Conservation (phyloP, 2,113 vertebrate species). For the Nanorana parkeri region DNA sequence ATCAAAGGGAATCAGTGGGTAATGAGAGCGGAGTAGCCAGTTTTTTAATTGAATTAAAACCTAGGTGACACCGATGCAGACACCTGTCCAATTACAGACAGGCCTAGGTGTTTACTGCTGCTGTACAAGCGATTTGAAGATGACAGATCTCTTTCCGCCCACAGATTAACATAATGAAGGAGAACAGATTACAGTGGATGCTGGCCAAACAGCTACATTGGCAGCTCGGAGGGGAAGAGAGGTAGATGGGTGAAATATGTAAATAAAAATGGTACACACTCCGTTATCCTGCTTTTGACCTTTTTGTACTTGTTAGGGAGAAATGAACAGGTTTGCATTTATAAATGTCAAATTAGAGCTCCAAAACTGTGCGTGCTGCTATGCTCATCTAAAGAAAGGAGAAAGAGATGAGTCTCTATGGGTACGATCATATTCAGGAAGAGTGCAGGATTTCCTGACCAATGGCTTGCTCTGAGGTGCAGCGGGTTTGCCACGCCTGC, state of each 20-base stretch:
- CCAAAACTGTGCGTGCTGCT: not conserved
- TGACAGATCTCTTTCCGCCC: conserved; percentile 88
- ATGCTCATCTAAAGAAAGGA: not conserved
- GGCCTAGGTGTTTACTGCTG: conserved; percentile 87
- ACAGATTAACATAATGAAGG: conserved; percentile 90
- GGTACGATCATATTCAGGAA: not conserved
- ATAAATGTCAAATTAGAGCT: conserved; percentile 28
- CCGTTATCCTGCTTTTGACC: conserved; percentile 58
- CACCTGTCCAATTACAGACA: conserved; percentile 90
- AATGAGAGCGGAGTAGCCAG: conserved; percentile 88
- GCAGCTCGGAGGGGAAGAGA: conserved; percentile 71
- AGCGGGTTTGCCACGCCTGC: no score
- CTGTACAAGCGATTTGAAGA: conserved; percentile 79
- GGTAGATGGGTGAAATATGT: conserved; percentile 66
- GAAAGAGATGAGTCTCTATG: not conserved
- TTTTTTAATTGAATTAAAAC: conserved; percentile 99
- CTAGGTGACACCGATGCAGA: conserved; percentile 80
- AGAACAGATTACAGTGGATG: conserved; percentile 85
- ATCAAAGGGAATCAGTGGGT: conserved; percentile 87
- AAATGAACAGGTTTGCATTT: conserved; percentile 53
- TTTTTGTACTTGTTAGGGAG: conserved; percentile 60
- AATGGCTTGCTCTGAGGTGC: no score
- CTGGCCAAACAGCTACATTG: conserved; percentile 79
- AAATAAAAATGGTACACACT: conserved; percentile 65
- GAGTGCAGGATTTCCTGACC: no score